Conservation (phyloP, 2,113 vertebrate genomes). For the Misgurnus mizolepis region DNA sequence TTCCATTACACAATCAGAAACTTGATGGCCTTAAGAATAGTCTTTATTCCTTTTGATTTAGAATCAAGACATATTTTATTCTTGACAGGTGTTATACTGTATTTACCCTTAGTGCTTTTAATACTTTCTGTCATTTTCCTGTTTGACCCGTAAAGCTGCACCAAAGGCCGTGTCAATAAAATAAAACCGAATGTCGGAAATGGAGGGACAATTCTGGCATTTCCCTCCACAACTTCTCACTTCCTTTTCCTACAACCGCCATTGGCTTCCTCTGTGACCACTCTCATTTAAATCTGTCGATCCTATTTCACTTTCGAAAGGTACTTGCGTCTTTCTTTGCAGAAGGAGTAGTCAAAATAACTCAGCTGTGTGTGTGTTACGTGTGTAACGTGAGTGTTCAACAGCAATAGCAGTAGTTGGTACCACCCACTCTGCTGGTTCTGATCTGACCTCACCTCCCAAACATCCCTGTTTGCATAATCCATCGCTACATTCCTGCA, state of each 20-base stretch:
- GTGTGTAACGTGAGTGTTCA: constrained; percentile 30
- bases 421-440: constrained; percentile 45
- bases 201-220: constrained; percentile 43
- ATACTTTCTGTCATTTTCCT: not conserved
- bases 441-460: constrained; percentile 65
- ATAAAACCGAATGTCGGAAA: constrained; percentile 51
- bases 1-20: too few species aligned
- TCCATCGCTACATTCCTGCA: constrained; percentile 70
- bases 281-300: constrained; percentile 17
- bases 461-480: constrained; percentile 72
- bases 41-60: too few species aligned
- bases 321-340: not conserved
- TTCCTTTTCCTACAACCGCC: constrained; percentile 51
- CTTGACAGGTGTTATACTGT: not conserved
- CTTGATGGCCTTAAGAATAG: too few species aligned
- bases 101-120: not conserved
- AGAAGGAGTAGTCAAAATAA: not conserved
- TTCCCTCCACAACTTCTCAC: constrained; percentile 46
- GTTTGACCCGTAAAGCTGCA: not conserved
- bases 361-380: not conserved
- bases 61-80: too few species aligned
- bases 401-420: constrained; percentile 27
- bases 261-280: constrained; percentile 17
- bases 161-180: constrained; percentile 19
- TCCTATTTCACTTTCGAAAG: not conserved